Evolutionary conservation across 2,113 vertebrate genomes (phyloP).

Genomic region (Pseudorasbora parva): DNA sequence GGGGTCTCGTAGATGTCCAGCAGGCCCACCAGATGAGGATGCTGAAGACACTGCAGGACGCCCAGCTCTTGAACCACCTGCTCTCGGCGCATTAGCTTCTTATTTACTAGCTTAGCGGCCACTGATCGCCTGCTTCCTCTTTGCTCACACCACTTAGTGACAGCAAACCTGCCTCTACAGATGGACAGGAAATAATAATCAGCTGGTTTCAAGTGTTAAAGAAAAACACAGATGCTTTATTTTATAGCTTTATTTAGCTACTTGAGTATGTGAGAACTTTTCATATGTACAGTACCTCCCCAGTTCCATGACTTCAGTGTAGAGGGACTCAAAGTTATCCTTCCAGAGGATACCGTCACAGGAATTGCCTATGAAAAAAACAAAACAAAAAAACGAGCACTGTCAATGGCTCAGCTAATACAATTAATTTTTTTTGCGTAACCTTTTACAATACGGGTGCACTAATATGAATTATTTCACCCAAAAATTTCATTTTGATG

Average conservation of each 20-base stretch:
- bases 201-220: neutral
- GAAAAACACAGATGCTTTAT: neutral
- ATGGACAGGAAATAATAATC: neutral
- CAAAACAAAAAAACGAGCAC: no score
- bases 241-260: neutral
- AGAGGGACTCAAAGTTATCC: slow-evolving; percentile 93
- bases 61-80: slow-evolving; percentile 92
- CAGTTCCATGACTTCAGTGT: slow-evolving; percentile 92
- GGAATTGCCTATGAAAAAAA: slow-evolving; percentile 79
- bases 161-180: slow-evolving; percentile 93
- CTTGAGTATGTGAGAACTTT: neutral
- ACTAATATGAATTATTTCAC: no score
- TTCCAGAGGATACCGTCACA: slow-evolving; percentile 93
- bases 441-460: no score
- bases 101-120: slow-evolving; percentile 95
- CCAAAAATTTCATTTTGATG: no score
- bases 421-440: no score
- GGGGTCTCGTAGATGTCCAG: slow-evolving; percentile 92
- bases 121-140: slow-evolving; percentile 86
- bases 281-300: slow-evolving; percentile 81
- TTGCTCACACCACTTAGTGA: slow-evolving; percentile 94
- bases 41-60: slow-evolving; percentile 90
- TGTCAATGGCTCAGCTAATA: neutral
- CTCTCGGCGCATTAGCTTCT: slow-evolving; percentile 95
- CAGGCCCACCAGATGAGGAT: slow-evolving; percentile 90